Conservation (phyloP, 2,888 invertebrate genomes). For the Tridacna gigas region DNA sequence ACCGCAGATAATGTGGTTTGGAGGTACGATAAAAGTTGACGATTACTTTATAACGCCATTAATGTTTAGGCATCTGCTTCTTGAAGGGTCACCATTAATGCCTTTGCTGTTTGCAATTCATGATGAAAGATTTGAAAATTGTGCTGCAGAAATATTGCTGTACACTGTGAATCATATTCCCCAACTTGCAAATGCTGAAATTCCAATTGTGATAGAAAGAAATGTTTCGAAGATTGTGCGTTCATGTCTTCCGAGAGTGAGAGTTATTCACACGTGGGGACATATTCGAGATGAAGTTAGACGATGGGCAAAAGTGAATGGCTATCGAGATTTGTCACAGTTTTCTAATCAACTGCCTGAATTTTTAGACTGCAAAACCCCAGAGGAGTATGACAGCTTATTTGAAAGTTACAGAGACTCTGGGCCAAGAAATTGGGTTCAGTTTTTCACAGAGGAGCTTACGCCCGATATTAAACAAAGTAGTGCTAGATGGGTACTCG, state of each 20-base stretch:
- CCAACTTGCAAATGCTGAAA: not conserved
- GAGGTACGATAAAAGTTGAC: not conserved
- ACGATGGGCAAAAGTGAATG: not conserved
- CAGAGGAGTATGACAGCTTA: slow-evolving; percentile 8
- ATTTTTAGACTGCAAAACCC: slow-evolving; percentile 11
- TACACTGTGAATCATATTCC: slow-evolving; percentile 9
- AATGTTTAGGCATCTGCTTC: slow-evolving; percentile 28
- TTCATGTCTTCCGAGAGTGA: slow-evolving; percentile 1
- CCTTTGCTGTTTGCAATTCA: slow-evolving; percentile 28
- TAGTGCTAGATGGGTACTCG: slow-evolving; percentile 21
- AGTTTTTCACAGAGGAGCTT: slow-evolving; percentile 21
- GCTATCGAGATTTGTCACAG: not conserved
- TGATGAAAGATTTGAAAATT: slow-evolving; percentile 7
- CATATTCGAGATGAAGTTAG: slow-evolving; percentile 7
- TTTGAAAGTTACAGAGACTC: not conserved
- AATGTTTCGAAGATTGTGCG: slow-evolving; percentile 5
- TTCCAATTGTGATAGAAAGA: slow-evolving; percentile 11
- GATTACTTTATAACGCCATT: slow-evolving; percentile 23
- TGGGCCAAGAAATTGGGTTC: slow-evolving; percentile 2
- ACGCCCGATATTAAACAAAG: slow-evolving; percentile 9
- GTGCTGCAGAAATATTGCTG: slow-evolving; percentile 10
- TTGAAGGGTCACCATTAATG: slow-evolving; percentile 27
- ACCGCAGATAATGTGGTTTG: slow-evolving; percentile 21
- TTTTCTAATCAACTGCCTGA: not conserved
- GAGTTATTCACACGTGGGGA: slow-evolving; percentile 25